Evolutionary conservation across 2,797 vertebrate genomes (phyloP).

Genomic region (Knipowitschia caucasica): DNA sequence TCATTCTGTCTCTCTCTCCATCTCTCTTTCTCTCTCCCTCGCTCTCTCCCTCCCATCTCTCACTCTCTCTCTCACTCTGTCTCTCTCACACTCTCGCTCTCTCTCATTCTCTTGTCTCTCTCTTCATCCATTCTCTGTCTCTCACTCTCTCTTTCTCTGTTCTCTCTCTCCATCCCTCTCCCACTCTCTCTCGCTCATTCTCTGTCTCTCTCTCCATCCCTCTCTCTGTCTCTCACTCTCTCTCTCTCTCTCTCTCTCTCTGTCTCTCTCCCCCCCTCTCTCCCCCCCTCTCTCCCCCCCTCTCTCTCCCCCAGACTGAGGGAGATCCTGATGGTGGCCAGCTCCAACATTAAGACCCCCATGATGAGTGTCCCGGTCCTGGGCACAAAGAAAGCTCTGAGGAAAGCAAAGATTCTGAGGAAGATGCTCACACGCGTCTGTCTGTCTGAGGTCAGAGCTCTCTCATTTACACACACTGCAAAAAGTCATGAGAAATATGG

Average conservation of each 20-base stretch:
- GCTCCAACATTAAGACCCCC: constrained; percentile 91
- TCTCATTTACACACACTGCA: too few species aligned
- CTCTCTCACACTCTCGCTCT: too few species aligned
- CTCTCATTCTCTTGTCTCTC: background rate
- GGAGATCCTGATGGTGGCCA: constrained; percentile 92
- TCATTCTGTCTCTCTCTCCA: too few species aligned
- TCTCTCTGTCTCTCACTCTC: too few species aligned
- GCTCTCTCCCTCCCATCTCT: too few species aligned
- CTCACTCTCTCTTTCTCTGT: background rate
- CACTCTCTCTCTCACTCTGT: too few species aligned
- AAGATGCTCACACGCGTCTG: constrained; percentile 86
- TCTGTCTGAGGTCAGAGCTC: constrained; percentile 88
- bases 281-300: too few species aligned
- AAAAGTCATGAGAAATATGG: too few species aligned
- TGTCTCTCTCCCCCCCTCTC: background rate
- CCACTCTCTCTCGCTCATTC: background rate
- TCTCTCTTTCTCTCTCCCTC: too few species aligned
- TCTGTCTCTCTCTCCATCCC: background rate
- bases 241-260: background rate
- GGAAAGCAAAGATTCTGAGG: constrained; percentile 81
- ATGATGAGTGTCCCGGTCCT: constrained; percentile 94
- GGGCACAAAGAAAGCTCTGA: constrained; percentile 81
- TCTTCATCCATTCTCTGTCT: background rate
- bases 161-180: background rate
- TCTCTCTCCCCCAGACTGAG: constrained; percentile 85